These are phyloP conservation scores for Tetheella fluctuosa DNA, from an alignment of 2,888 invertebrate genomes.

Conservation along the genomic window DNA sequence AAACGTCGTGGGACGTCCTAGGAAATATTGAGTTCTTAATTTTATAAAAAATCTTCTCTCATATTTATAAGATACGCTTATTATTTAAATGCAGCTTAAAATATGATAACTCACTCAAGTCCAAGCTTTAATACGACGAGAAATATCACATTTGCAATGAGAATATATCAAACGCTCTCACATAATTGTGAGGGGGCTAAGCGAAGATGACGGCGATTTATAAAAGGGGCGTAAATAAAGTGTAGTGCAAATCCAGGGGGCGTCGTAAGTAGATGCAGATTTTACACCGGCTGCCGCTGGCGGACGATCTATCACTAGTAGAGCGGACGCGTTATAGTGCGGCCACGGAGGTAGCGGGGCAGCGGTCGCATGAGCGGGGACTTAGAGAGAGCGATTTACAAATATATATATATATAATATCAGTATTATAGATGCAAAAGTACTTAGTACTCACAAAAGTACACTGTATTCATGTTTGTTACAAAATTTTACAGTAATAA, in stretches of 20 bases:
- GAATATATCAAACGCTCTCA: conserved; percentile 10
- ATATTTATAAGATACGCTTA: too few species aligned
- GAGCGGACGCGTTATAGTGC: conserved; percentile 24
- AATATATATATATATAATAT: too few species aligned
- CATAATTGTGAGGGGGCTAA: conserved; percentile 10
- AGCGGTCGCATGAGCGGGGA: neutral
- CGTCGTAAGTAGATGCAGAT: conserved; percentile 69
- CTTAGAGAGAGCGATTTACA: neutral
- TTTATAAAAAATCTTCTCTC: neutral
- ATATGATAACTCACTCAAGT: neutral
- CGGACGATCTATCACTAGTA: conserved; percentile 68
- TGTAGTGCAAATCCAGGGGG: conserved; percentile 60
- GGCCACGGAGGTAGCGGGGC: conserved; percentile 19
- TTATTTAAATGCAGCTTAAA: neutral
- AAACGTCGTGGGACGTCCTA: too few species aligned
- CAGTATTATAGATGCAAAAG: too few species aligned
- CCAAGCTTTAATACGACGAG: conserved; percentile 4
- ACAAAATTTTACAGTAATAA: too few species aligned
- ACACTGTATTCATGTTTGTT: too few species aligned
- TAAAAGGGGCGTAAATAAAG: conserved; percentile 61
- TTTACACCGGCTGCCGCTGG: conserved; percentile 61
- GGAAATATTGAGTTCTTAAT: too few species aligned
- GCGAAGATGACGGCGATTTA: conserved; percentile 52
- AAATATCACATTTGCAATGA: conserved; percentile 8
- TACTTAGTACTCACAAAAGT: too few species aligned